Conservation (phyloP, 2,888 invertebrate genomes). For the Dexiosoma caninum region DNA sequence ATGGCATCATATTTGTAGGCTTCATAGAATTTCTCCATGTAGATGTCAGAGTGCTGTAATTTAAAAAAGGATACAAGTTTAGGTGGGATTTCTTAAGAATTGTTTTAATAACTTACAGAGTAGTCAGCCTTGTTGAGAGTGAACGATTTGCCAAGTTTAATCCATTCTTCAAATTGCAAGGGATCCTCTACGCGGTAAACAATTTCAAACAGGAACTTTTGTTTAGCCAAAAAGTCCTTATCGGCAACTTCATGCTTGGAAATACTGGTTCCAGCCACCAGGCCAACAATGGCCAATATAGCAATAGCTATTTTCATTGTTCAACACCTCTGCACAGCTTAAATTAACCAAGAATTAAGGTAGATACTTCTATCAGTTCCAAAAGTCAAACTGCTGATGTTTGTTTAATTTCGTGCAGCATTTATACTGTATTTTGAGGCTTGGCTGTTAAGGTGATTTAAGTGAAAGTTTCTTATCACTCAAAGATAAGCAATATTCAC, state of each 20-base stretch:
- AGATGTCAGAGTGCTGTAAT: constrained; percentile 67
- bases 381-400: constrained; percentile 72
- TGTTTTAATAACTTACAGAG: constrained; percentile 44
- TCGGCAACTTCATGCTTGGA: constrained; percentile 69
- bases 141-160: constrained; percentile 69
- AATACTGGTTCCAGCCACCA: constrained; percentile 69
- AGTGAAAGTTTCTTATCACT: constrained; percentile 11
- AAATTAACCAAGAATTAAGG: constrained; percentile 48
- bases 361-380: constrained; percentile 68
- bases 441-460: background rate
- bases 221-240: constrained; percentile 68
- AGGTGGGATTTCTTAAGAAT: background rate
- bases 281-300: constrained; percentile 72
- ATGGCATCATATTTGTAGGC: constrained; percentile 76
- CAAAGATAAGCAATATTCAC: constrained; percentile 68
- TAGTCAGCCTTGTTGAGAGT: constrained; percentile 66
- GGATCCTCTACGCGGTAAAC: constrained; percentile 69
- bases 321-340: constrained; percentile 18
- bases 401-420: constrained; percentile 79
- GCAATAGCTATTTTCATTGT: constrained; percentile 72
- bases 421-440: background rate
- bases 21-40: constrained; percentile 72
- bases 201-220: constrained; percentile 72
- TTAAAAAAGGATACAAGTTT: background rate
- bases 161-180: constrained; percentile 71